Evolutionary conservation across 2,797 vertebrate species (phyloP).

Genomic region (Lophius americanus): DNA sequence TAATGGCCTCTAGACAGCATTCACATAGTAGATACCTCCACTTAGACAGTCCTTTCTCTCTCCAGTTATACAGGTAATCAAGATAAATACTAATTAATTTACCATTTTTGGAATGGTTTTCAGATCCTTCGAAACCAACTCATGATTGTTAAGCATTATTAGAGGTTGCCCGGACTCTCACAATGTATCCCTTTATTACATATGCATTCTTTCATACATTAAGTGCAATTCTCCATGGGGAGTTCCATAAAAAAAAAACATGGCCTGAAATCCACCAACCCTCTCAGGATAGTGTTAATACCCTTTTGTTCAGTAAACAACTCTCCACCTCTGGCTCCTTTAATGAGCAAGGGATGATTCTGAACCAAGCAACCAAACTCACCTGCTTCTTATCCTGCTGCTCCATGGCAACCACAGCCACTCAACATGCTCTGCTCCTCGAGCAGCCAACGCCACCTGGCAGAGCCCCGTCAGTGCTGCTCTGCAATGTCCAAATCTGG

Average conservation of each 20-base stretch:
- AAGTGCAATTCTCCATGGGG: neutral
- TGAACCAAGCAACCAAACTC: slow-evolving; percentile 49
- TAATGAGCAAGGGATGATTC: neutral
- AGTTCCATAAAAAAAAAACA: neutral
- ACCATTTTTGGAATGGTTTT: too few species aligned
- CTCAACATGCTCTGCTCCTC: slow-evolving; percentile 86
- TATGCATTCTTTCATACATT: neutral
- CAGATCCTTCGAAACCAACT: too few species aligned
- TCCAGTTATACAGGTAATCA: too few species aligned
- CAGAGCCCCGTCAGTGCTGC: slow-evolving; percentile 48
- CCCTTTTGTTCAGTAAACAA: slow-evolving; percentile 39
- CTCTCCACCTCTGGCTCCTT: slow-evolving; percentile 12
- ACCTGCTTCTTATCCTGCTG: slow-evolving; percentile 92
- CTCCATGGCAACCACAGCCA: slow-evolving; percentile 85
- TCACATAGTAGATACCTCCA: too few species aligned
- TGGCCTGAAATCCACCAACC: neutral
- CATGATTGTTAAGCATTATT: too few species aligned
- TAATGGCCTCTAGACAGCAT: too few species aligned
- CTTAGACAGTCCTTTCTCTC: too few species aligned
- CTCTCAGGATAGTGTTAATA: neutral
- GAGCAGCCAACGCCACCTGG: slow-evolving; percentile 62
- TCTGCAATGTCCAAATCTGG: slow-evolving; percentile 13
- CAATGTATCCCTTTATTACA: neutral
- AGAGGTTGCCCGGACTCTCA: too few species aligned
- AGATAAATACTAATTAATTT: neutral